Conservation (phyloP, 2,113 vertebrate genomes). For the Pachypanchax playfairii region DNA sequence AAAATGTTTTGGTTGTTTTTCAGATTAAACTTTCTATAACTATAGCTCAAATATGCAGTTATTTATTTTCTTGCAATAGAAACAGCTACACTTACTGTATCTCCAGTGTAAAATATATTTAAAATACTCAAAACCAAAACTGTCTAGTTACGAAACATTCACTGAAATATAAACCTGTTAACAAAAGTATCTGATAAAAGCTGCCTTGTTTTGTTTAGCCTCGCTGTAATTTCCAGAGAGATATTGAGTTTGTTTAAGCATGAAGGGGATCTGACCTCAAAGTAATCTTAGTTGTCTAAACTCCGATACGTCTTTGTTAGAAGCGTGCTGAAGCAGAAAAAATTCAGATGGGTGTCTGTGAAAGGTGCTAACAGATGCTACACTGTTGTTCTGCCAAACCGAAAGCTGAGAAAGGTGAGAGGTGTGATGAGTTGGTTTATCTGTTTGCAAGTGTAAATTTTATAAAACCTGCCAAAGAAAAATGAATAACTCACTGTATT, state of each 20-base stretch:
- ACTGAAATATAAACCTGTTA: no score
- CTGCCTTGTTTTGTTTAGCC: not conserved
- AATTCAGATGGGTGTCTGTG: slow-evolving; percentile 36
- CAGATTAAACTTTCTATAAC: no score
- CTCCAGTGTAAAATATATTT: no score
- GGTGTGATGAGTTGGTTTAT: not conserved
- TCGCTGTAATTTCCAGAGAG: no score
- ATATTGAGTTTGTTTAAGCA: slow-evolving; percentile 35
- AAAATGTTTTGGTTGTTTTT: no score
- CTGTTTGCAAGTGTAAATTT: not conserved
- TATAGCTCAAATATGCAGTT: no score
- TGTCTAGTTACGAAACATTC: no score
- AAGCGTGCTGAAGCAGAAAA: slow-evolving; percentile 55
- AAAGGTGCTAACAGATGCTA: slow-evolving; percentile 31
- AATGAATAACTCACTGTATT: not conserved
- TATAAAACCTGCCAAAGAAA: not conserved
- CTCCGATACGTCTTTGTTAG: slow-evolving; percentile 51
- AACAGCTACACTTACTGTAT: no score
- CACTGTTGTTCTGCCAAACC: slow-evolving; percentile 13
- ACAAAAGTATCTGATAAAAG: not conserved
- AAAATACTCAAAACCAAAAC: no score
- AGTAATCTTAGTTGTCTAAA: slow-evolving; percentile 46
- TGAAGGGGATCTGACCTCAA: slow-evolving; percentile 51
- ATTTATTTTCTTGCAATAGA: no score
- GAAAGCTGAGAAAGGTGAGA: not conserved